Base-by-base conservation (phyloP, 2,797 vertebrate species). In the Carapus acus region DNA sequence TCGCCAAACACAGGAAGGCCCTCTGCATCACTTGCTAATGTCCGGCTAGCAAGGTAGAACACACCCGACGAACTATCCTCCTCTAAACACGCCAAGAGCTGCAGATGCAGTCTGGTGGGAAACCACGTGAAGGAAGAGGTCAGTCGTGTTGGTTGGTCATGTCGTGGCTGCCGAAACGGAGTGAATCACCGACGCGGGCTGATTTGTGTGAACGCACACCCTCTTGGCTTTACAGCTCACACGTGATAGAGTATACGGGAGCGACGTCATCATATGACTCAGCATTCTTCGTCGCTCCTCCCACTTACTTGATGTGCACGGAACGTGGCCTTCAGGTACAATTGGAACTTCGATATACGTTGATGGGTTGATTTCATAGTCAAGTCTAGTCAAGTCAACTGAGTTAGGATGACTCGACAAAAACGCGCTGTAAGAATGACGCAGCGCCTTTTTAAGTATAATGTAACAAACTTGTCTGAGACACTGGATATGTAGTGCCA, bases 261-360 rank as follows among this genome's bases (percentile, higher is more conserved):
- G 71, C 22, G 20, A 62, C 82, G 77, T 83, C 80, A 83, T 47
- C 2, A 13, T 23, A 67, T 90, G 88, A 90, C 86, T 90, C 85
- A 79, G 86, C 88, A 70, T 4, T 78, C 41, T 60, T 50, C 3
- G 5, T 13, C 23, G 29, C 41, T 45, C 60, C 67, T 37, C 69
- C 64, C 60, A 39, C 14, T 2, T 3, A 36, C 1, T 49, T 27
- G 63, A 58, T 66, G 7, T 69, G 3, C 17, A 7, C 2, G 4
- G 5, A 5, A 4, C 5, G 24, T 9, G 4, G 24, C 24, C 9
- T 27, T 27, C 24, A 27, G 9, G 24, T 4, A 27, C 24, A 5
- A 9, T 27, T 9, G 24, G 24, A 27, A 27, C 5, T 27, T 27
- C n/a, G n/a, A n/a, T n/a, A n/a, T n/a, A n/a, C n/a, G n/a, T n/a